Base-by-base conservation (phyloP, 2,888 invertebrate genomes). In the Therioaphis trifolii region DNA sequence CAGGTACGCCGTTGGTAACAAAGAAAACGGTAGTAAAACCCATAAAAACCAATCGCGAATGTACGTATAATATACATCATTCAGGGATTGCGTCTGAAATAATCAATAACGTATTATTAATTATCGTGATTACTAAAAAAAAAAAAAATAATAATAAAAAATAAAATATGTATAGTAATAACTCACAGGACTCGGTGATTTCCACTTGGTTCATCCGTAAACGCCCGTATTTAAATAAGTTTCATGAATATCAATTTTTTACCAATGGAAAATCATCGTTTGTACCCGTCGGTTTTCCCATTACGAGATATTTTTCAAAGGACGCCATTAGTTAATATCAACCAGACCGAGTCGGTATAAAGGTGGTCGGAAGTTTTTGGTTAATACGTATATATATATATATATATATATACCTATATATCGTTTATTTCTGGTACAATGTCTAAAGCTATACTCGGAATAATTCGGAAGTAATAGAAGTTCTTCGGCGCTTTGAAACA, bases 251-350 rank as follows among this genome's bases (percentile, higher is more conserved):
- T 29, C 3, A 21, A 5, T 74, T 18, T 74, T 40, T 58, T 40
- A 75, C 24, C 15, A 27, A 58, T 75, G 5, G 24, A 58, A 61
- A 75, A 61, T 12, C 7, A 18, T 75, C 24, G 4, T 27, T 27
- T 7, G 18, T 18, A 49, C 27, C 49, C 14, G 27, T 49, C 24
- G 1, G 14, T 55, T 21, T 21, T 35, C 1, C n/a, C 27, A 24
- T 75, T 58, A 18, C 58, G 5, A 18, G 43, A 21, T 24, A 24
- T 75, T 58, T 61, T 18, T 58, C 15, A n/a, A 61, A 40, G n/a
- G 40, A 40, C 43, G 27, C 14, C 52, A 72, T 72, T 58, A 58
- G 58, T 58, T 58, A 21, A 58, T 58, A 58, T 24, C 21, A 58
- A 55, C 21, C 21, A 24, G 12, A 2, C 21, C 12, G 58, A 55